These are phyloP conservation scores for Falcunculus frontatus DNA, from an alignment of 2,113 vertebrate species.

Conservation along the genomic window DNA sequence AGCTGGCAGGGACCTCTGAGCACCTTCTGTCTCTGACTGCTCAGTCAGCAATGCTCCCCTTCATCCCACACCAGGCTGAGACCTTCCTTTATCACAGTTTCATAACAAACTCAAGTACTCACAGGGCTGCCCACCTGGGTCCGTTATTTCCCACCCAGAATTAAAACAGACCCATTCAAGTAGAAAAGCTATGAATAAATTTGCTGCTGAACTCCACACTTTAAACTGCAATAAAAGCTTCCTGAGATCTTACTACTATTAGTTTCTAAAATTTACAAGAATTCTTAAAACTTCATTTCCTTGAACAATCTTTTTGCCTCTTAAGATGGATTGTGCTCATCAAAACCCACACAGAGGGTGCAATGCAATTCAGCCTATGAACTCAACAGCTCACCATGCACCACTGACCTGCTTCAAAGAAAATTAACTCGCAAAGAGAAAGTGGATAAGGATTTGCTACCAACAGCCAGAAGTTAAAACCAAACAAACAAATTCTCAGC, in stretches of 20 bases:
- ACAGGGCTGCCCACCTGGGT: not conserved
- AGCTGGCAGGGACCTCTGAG: not conserved
- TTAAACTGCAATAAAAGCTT: not conserved
- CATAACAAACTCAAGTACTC: not conserved
- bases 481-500: not conserved
- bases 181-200: conserved; percentile 26
- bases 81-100: not conserved
- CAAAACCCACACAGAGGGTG: not conserved
- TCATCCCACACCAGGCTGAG: not conserved
- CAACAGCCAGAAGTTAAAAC: not conserved
- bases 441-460: not conserved
- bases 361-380: not conserved
- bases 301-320: not conserved
- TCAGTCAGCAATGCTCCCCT: not conserved
- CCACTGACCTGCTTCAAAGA: not conserved
- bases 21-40: not conserved
- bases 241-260: not conserved
- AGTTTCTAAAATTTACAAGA: not conserved
- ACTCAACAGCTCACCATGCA: not conserved
- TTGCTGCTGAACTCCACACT: not conserved
- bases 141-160: not conserved
- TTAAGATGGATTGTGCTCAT: not conserved
- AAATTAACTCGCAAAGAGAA: not conserved
- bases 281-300: not conserved
- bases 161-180: not conserved